Conservation (phyloP, 2,797 vertebrate genomes). For the Periparus ater region DNA sequence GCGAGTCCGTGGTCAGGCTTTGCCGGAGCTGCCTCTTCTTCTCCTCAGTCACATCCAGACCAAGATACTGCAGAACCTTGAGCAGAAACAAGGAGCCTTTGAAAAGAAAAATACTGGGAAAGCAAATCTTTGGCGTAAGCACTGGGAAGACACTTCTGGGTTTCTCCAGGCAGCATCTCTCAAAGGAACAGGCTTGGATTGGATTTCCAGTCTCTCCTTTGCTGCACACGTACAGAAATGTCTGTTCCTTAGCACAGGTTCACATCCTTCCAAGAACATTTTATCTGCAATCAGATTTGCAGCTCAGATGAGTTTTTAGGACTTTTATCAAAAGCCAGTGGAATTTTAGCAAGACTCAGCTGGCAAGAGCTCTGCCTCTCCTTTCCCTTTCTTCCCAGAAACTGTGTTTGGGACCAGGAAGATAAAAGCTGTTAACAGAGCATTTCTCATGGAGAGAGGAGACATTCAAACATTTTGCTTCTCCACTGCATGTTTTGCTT, state of each 20-base stretch:
- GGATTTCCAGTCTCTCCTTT: background rate
- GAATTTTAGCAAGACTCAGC: background rate
- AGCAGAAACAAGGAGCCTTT: constrained; percentile 7
- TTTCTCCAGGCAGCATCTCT: background rate
- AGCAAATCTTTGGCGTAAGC: background rate
- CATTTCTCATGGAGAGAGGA: background rate
- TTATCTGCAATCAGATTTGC: background rate
- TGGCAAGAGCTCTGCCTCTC: background rate
- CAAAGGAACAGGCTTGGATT: background rate
- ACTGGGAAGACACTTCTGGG: background rate
- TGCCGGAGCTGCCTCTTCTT: constrained; percentile 81
- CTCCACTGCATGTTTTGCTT: background rate
- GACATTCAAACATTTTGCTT: background rate
- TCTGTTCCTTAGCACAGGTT: background rate
- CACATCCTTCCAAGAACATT: background rate
- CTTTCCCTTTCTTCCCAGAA: background rate
- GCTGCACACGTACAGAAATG: background rate
- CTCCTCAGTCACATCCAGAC: constrained; percentile 85
- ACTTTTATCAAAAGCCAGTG: background rate
- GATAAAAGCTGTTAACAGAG: background rate
- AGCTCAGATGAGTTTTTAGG: background rate
- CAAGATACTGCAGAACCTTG: constrained; percentile 87
- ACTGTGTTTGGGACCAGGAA: background rate
- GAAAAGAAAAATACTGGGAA: background rate
- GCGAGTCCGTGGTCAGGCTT: constrained; percentile 83